phyloP scores from a whole-genome alignment of 2,113 vertebrate genomes.

The Bothrops jararaca region DNA sequence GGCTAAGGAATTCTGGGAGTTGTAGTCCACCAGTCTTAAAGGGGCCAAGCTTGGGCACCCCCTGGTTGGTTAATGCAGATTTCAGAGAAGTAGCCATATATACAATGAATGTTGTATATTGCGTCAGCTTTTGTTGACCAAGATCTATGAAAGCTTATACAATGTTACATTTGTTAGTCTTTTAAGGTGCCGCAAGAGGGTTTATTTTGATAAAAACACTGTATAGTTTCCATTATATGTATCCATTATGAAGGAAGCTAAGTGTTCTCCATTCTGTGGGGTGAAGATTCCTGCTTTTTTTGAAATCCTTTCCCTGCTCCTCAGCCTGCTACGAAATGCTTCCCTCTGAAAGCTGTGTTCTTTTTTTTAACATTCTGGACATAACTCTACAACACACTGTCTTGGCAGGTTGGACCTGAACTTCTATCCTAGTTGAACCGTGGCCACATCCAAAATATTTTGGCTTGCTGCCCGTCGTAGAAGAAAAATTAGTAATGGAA shows the following conservation, averaged over 20 bases:
- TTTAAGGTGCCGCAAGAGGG: neutral
- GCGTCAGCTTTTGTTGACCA: neutral
- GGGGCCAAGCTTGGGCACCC: neutral
- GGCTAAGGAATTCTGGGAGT: neutral
- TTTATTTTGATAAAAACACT: neutral
- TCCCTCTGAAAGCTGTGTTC: neutral
- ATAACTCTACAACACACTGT: neutral
- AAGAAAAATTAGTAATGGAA: neutral
- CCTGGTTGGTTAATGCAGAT: neutral
- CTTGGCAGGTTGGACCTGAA: neutral
- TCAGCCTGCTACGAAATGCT: neutral
- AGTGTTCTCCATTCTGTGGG: no score
- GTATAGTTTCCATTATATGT: neutral
- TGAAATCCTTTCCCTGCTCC: neutral
- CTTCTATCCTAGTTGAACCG: neutral
- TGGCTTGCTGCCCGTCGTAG: neutral
- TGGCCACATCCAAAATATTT: neutral
- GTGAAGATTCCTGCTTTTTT: neutral
- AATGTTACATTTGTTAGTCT: neutral
- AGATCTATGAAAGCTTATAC: neutral
- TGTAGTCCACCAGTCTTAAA: neutral
- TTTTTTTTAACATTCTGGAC: neutral
- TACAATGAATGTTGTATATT: neutral
- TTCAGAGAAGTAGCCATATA: neutral
- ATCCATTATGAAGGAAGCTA: neutral